Evolutionary conservation across 1,140 invertebrate genomes (phyloP).

Genomic region (Lycorma delicatula): DNA sequence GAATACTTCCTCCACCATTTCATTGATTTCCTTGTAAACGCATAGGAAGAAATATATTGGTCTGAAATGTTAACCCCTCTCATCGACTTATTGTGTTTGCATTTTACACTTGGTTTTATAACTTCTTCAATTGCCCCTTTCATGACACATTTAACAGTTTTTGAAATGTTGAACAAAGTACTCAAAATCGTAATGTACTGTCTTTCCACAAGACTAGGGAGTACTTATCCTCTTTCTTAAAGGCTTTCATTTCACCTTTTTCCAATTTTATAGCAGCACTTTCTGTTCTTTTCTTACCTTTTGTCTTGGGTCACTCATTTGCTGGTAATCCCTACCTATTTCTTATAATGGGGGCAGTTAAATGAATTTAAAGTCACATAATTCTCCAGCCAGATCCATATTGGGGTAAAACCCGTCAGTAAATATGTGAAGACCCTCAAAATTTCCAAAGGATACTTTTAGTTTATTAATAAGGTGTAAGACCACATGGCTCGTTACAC

Average conservation of each 20-base stretch:
- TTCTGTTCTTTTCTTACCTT: too few species aligned
- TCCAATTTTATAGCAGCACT: neutral
- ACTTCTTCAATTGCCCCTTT: too few species aligned
- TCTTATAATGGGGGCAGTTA: neutral
- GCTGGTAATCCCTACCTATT: too few species aligned
- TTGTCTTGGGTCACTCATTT: too few species aligned
- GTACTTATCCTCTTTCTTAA: neutral
- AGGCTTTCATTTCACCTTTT: neutral
- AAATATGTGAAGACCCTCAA: neutral
- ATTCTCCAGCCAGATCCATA: neutral
- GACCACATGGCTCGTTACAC: neutral
- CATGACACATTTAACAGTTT: too few species aligned
- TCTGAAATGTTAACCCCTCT: neutral
- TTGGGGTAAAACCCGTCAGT: constrained; percentile 6
- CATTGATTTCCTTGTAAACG: neutral
- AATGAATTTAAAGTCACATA: neutral
- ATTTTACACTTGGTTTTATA: neutral
- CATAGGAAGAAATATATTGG: neutral
- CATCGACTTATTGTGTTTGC: neutral
- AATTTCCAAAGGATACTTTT: neutral
- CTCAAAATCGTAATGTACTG: neutral
- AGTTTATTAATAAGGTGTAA: constrained; percentile 1
- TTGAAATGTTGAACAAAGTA: too few species aligned
- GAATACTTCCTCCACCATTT: constrained; percentile 10
- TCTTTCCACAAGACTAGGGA: neutral